phyloP scores from a whole-genome alignment of 2,888 invertebrate genomes.

The Yponomeuta evonymella region DNA sequence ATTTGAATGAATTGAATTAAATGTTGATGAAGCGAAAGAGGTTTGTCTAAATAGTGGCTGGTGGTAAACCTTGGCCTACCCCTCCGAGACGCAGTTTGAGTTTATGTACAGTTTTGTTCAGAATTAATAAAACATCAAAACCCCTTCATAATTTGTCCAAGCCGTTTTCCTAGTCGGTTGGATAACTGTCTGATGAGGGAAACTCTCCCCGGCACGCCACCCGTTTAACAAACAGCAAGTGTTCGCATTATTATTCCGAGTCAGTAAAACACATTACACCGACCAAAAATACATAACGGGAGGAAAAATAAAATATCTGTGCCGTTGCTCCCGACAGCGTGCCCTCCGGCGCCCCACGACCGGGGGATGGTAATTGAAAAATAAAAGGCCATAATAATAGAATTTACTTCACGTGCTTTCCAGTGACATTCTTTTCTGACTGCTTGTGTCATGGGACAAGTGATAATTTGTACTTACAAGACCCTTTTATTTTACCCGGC shows the following conservation, averaged over 20 bases:
- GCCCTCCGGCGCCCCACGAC: constrained; percentile 59
- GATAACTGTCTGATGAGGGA: not conserved
- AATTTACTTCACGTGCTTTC: constrained; percentile 73
- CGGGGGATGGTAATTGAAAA: constrained; percentile 72
- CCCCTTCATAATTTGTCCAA: too few relatives aligned
- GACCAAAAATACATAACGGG: constrained; percentile 15
- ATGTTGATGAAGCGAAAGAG: too few relatives aligned
- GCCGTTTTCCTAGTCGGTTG: too few relatives aligned
- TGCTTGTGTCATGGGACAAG: constrained; percentile 64
- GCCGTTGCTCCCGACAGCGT: constrained; percentile 25
- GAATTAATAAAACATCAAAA: too few relatives aligned
- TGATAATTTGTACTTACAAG: constrained; percentile 34
- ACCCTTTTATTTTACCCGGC: constrained; percentile 26
- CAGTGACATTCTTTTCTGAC: constrained; percentile 69
- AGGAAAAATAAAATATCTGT: constrained; percentile 36
- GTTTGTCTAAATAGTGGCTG: too few relatives aligned
- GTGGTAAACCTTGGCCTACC: too few relatives aligned
- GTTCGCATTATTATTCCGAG: constrained; percentile 12
- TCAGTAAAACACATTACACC: constrained; percentile 14
- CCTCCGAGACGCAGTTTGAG: too few relatives aligned
- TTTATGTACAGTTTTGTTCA: too few relatives aligned
- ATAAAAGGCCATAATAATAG: constrained; percentile 75
- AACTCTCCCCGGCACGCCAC: not conserved
- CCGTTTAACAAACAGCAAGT: not conserved
- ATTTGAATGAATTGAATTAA: too few relatives aligned